Evolutionary conservation across 1,140 invertebrate species (phyloP).

Genomic region (Phthorimaea operculella): DNA sequence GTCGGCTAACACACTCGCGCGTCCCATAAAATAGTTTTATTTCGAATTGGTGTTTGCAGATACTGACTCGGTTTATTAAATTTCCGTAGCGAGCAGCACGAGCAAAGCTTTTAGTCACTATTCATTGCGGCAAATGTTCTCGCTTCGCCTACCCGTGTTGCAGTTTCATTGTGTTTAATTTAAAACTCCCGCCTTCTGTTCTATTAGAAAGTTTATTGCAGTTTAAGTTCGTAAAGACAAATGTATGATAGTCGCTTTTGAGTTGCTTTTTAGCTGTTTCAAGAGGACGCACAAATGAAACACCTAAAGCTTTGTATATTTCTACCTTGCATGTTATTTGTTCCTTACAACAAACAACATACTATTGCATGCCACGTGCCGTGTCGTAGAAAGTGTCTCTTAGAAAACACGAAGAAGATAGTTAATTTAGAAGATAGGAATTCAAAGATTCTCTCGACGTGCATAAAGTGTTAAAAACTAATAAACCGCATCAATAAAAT

Average conservation of each 20-base stretch:
- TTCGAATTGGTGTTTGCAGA: slow-evolving; percentile 12
- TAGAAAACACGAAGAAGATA: too few relatives aligned
- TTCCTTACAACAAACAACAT: too few relatives aligned
- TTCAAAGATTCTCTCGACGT: too few relatives aligned
- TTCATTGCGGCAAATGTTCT: slow-evolving; percentile 42
- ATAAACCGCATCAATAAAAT: too few relatives aligned
- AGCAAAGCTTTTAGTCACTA: slow-evolving; percentile 57
- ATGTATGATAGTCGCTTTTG: background rate
- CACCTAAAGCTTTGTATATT: too few relatives aligned
- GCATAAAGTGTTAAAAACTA: too few relatives aligned
- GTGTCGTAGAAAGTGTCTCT: too few relatives aligned
- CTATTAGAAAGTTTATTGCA: slow-evolving; percentile 5
- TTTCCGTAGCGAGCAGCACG: slow-evolving; percentile 50
- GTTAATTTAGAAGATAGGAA: too few relatives aligned
- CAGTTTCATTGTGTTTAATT: slow-evolving; percentile 44
- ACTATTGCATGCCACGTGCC: too few relatives aligned
- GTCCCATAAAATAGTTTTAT: background rate
- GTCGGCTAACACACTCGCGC: too few relatives aligned
- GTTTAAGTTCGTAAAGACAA: background rate
- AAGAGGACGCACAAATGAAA: too few relatives aligned
- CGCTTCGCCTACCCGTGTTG: slow-evolving; percentile 28
- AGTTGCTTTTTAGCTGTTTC: background rate
- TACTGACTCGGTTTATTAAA: slow-evolving; percentile 44
- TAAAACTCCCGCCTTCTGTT: slow-evolving; percentile 11
- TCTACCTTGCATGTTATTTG: too few relatives aligned